These are phyloP conservation scores for Diceros bicornis DNA, from an alignment of 2,797 vertebrate genomes.

Conservation along the genomic window DNA sequence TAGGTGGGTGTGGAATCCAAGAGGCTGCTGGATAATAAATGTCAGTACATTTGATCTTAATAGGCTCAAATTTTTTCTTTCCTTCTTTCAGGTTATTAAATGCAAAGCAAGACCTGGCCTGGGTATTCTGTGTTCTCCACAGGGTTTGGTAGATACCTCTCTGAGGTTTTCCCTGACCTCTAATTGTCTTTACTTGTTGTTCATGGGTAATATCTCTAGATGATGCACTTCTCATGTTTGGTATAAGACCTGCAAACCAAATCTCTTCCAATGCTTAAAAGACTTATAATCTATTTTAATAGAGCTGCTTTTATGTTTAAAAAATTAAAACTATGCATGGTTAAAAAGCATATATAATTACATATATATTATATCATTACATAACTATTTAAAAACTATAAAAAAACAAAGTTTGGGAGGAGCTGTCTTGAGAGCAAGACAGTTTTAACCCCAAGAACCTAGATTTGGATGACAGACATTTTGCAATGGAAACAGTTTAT, in stretches of 20 bases:
- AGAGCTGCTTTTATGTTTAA: conserved; percentile 43
- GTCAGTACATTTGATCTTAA: background rate
- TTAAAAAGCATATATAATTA: conserved; percentile 48
- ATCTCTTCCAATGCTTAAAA: conserved; percentile 15
- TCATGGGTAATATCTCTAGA: background rate
- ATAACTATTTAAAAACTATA: conserved; percentile 35
- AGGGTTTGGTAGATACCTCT: background rate
- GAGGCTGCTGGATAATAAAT: background rate
- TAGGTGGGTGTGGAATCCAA: background rate
- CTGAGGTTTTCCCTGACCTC: background rate
- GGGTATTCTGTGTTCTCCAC: background rate
- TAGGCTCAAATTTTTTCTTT: background rate
- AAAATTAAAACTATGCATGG: conserved; percentile 39
- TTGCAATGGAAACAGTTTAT: background rate
- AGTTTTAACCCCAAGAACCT: conserved; percentile 26
- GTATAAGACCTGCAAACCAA: background rate
- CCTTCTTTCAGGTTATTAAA: background rate
- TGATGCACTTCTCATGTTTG: background rate
- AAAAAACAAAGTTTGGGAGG: conserved; percentile 12
- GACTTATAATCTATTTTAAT: conserved; percentile 28
- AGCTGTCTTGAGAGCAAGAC: conserved; percentile 30
- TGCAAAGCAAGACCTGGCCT: background rate
- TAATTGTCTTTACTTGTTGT: background rate
- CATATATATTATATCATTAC: background rate
- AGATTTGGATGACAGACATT: conserved; percentile 13